Evolutionary conservation across 2,888 invertebrate species (phyloP), one percentile per base, ranked within the genome.

Genomic region (Pegoplata infirma): DNA sequence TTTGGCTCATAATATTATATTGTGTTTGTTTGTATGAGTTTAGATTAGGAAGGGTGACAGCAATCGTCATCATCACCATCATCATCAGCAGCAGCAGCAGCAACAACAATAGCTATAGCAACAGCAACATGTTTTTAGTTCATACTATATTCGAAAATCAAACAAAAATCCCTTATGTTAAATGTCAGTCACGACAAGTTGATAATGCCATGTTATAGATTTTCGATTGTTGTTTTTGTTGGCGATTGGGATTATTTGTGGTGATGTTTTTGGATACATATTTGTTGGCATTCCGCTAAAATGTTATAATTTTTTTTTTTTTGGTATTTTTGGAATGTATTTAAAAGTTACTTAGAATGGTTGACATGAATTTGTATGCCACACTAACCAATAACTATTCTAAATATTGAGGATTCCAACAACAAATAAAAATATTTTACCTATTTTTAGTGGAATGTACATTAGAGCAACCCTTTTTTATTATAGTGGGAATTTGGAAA

Each of bases 181-280:
- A 49, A 67, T 79, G 67, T 72, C 79, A 75, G 63, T 79, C 51
- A 53, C 67, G 61, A 72, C 75, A 79, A 79, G 56, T 75, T 75
- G 71, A 75, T 79, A 71, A 79, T 79, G 36, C 36, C 71, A 19
- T 63, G 69, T 71, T 75, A 75, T 79, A 49, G 79, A 75, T 71
- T 71, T 75, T 71, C 71, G 67, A 61, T 71, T 49, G 71, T 23
- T 71, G 71, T 14, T 58, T 40, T 0, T 61, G 21, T 21, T 75
- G 55, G 66, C 53, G 23, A 64, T 64, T 61, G 68, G 58, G 73
- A 68, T 73, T 64, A 58, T 75, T 53, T 75, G 75, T 63, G 73
- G 71, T 47, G 56, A 63, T 68, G 69, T 71, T 74, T 61, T 8
- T 49, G 51, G 72, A 25, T 2, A 58, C 36, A n/a, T n/a, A n/a